Percentiles rank a stretch among this genome's conserved stretches.
Evolutionary conservation across 2,797 vertebrate genomes (phyloP).

Genomic region (Pseudopleuronectes americanus): DNA sequence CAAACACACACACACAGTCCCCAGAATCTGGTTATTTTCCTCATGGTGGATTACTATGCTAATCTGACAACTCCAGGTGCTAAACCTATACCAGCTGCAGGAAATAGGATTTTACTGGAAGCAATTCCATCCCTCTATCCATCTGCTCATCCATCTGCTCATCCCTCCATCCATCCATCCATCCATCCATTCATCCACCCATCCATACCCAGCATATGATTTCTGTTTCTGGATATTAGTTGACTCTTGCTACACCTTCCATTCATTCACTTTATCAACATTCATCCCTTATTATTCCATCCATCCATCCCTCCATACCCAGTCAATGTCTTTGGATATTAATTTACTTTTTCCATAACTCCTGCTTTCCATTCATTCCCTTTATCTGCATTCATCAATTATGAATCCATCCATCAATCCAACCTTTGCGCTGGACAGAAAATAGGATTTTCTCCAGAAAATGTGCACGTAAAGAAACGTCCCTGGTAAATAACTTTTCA

Average conservation of each 20-base stretch:
- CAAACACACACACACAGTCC: conserved; percentile 12
- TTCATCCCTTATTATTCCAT: conserved; percentile 11
- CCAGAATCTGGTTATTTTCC: conserved; percentile 62
- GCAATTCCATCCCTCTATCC: conserved; percentile 38
- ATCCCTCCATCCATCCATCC: conserved; percentile 15
- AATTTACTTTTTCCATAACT: background rate
- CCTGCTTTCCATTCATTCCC: conserved; percentile 1
- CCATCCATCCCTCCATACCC: conserved; percentile 6
- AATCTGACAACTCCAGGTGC: conserved; percentile 69
- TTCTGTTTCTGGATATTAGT: background rate
- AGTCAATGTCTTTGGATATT: background rate
- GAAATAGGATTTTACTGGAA: conserved; percentile 69
- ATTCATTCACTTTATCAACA: background rate
- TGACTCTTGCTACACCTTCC: conserved; percentile 1
- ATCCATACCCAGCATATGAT: background rate
- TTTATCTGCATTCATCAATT: conserved; percentile 2
- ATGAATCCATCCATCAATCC: conserved; percentile 36
- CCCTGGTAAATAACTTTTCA: too few species aligned
- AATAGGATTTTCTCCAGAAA: conserved; percentile 65
- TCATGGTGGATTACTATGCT: conserved; percentile 69
- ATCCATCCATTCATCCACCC: conserved; percentile 18
- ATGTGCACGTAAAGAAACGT: too few species aligned
- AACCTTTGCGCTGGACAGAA: conserved; percentile 43
- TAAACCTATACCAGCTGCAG: conserved; percentile 60
- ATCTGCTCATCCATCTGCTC: conserved; percentile 20